Evolutionary conservation across 2,797 vertebrate genomes (phyloP), one percentile per base, ranked within the genome.

Genomic region (Sebastes hubbsi): DNA sequence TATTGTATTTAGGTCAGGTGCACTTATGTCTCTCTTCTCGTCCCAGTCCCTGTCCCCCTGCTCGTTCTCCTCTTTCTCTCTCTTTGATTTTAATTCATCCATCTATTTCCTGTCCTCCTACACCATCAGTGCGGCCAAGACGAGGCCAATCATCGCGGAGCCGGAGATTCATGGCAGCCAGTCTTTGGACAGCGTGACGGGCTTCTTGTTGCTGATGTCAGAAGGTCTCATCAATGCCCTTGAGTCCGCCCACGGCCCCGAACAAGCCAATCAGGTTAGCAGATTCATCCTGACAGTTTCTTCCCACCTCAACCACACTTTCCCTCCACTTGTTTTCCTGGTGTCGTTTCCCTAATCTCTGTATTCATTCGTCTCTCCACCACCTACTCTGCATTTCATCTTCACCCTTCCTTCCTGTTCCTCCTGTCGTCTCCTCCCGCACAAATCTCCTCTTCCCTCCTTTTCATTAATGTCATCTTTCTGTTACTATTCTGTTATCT

Each of bases 201-300:
- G 98, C 64, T 99, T 99, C 92, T 92, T 99, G 87, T 89, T 99
- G 86, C 95, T 99, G 56, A 98, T 99, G 97, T 99, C 98, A 0
- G 98, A 99, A 88, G 98, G 98, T 8, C 97, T 99, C 7, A 99
- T 99, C 90, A 98, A 97, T 85, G 98, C 98, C 0, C 95, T 99
- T 7, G 98, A 99, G 87, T 96, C 97, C 0, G 98, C 98, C 79
- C 98, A 98, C 0, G 98, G 98, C 25, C 97, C 98, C 0, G 98
- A 99, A 38, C 98, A 99, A 78, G 98, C 97, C 93, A 99, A 99
- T 91, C 98, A 99, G 97, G 98, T 99, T 9, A 36, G 85, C 49
- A 8, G 14, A 42, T 71, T 32, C n/a, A 12, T 18, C 5, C 11
- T 5, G 56, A 49, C 6, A 10, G 1, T 25, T 27, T 6, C 27